A percentile compares a stretch with the other conserved stretches of the same genome.
Evolutionary conservation across 2,797 vertebrate species (phyloP).

Genomic region (Mus spretus): DNA sequence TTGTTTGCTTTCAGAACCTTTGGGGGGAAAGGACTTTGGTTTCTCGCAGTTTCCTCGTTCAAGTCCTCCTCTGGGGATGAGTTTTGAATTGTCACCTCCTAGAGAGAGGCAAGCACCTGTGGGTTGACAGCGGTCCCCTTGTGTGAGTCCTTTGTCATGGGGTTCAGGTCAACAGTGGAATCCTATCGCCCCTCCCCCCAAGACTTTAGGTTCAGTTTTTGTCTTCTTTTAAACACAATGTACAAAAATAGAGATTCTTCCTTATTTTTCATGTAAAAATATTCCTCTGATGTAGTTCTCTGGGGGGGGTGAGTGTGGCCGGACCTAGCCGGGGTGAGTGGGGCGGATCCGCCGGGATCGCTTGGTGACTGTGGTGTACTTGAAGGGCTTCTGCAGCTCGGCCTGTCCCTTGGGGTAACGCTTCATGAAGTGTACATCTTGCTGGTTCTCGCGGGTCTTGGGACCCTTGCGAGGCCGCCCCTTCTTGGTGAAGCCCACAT

Average conservation of each 20-base stretch:
- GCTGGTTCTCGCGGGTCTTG: conserved; percentile 93
- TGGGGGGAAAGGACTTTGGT: conserved; percentile 90
- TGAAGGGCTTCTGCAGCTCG: conserved; percentile 92
- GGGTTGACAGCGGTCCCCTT: conserved; percentile 87
- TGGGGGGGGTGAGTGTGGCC: conserved; percentile 59
- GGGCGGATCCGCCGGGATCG: conserved; percentile 92
- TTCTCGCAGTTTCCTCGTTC: conserved; percentile 84
- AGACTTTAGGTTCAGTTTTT: conserved; percentile 90
- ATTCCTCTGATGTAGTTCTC: conserved; percentile 91
- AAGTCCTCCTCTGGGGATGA: conserved; percentile 86
- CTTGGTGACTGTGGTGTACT: conserved; percentile 95
- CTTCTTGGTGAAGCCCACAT: conserved; percentile 95
- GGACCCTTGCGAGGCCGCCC: conserved; percentile 93
- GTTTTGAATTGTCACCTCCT: conserved; percentile 87
- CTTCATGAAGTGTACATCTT: conserved; percentile 96
- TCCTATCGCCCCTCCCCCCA: conserved; percentile 86
- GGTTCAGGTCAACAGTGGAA: conserved; percentile 90
- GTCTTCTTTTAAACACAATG: conserved; percentile 90
- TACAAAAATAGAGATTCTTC: conserved; percentile 93
- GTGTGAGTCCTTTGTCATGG: conserved; percentile 85
- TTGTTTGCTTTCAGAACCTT: conserved; percentile 86
- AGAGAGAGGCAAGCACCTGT: conserved; percentile 89
- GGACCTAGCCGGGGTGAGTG: conserved; percentile 89
- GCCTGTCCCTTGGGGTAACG: conserved; percentile 92
- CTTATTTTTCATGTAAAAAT: conserved; percentile 93